Conservation (phyloP, 2,797 vertebrate genomes). For the Apodemus agrarius region DNA sequence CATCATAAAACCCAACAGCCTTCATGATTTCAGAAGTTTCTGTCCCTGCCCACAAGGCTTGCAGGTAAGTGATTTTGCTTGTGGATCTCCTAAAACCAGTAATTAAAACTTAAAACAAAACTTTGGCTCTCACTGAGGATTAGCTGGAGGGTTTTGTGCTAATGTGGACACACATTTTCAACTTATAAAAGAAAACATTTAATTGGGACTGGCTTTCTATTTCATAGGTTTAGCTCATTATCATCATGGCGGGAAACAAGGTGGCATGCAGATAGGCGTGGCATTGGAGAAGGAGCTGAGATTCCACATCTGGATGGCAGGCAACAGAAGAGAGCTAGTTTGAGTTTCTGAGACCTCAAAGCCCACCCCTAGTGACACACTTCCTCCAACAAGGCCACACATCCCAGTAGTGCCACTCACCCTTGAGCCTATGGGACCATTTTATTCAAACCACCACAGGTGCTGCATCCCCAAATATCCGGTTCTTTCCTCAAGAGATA, state of each 20-base stretch:
- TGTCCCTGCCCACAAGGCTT: neutral
- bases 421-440: neutral
- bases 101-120: neutral
- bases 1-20: neutral
- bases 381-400: neutral
- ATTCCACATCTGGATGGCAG: neutral
- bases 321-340: neutral
- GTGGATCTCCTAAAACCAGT: neutral
- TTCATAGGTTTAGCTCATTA: neutral
- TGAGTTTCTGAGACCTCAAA: neutral
- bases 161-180: too few species aligned
- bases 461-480: neutral
- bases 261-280: neutral
- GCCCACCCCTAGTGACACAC: neutral
- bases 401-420: neutral
- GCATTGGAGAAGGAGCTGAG: neutral
- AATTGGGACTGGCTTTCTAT: too few species aligned
- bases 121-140: neutral
- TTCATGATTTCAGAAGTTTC: neutral
- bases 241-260: neutral
- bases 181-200: neutral
- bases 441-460: neutral
- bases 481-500: neutral
- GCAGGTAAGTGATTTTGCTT: neutral
- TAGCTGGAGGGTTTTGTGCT: neutral